A percentile compares a stretch with the other conserved stretches of the same genome.
These are phyloP conservation scores for Sciurus niger DNA, from an alignment of 2,113 vertebrate species.

Conservation along the genomic window DNA sequence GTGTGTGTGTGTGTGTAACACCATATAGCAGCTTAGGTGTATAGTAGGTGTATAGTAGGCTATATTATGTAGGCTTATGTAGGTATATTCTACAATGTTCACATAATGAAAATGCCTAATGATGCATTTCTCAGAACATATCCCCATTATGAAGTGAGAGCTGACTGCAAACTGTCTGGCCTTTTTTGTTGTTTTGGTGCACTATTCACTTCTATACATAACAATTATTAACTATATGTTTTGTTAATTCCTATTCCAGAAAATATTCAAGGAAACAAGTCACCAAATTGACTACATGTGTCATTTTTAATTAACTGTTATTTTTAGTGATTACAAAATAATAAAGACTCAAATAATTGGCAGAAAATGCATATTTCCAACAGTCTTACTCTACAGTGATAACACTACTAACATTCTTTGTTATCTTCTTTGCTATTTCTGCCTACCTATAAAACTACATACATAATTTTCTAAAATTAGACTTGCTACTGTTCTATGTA, in stretches of 20 bases:
- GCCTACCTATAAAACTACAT: not conserved
- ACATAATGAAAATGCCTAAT: not conserved
- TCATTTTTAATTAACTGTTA: constrained; percentile 34
- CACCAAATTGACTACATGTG: not conserved
- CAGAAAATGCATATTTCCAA: not conserved
- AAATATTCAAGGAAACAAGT: constrained; percentile 13
- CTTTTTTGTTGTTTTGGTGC: not conserved
- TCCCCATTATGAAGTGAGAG: not conserved
- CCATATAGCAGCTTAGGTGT: not conserved
- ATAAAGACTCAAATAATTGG: constrained; percentile 15
- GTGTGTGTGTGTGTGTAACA: too few species aligned
- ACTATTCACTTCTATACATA: not conserved
- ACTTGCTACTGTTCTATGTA: not conserved
- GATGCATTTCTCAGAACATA: not conserved
- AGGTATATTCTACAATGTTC: not conserved
- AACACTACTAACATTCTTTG: not conserved
- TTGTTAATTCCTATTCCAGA: constrained; percentile 17
- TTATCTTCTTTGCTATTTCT: not conserved
- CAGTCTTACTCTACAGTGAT: not conserved
- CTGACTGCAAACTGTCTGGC: not conserved
- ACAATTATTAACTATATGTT: constrained; percentile 41
- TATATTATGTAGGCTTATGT: not conserved
- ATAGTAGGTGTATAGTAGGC: not conserved
- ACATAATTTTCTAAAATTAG: constrained; percentile 34
- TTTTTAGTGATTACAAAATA: constrained; percentile 43